Percentiles rank a stretch among this genome's conserved stretches.
phyloP scores from a whole-genome alignment of 2,113 vertebrate genomes.

The Leptobrachium ailaonicum region DNA sequence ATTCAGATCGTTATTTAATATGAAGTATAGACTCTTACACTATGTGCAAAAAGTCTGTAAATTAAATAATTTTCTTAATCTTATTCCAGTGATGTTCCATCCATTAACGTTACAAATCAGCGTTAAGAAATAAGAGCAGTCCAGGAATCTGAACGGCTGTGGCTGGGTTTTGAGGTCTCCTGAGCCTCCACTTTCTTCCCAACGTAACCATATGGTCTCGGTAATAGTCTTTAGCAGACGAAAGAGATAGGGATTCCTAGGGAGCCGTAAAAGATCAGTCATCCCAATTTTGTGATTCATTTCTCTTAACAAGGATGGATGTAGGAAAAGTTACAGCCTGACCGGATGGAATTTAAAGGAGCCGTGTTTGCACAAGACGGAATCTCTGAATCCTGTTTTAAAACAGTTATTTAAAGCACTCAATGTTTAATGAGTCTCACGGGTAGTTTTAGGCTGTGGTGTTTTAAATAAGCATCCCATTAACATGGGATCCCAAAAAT shows the following conservation, averaged over 20 bases:
- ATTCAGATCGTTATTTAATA: no score
- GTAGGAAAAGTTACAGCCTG: background rate
- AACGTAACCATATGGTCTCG: background rate
- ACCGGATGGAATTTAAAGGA: conserved; percentile 12
- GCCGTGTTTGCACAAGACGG: conserved; percentile 53
- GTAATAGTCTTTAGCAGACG: background rate
- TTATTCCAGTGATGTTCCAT: no score
- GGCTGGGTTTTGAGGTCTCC: background rate
- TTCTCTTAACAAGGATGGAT: conserved; percentile 2
- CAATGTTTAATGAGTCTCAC: no score
- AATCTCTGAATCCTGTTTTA: conserved; percentile 21
- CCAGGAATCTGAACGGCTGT: background rate
- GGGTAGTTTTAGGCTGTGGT: no score
- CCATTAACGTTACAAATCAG: no score
- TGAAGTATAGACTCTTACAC: no score
- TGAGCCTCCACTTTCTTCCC: background rate
- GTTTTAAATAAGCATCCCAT: no score
- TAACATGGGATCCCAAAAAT: no score
- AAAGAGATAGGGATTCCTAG: background rate
- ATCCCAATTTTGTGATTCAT: background rate
- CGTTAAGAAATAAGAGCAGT: background rate
- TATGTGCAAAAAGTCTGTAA: no score
- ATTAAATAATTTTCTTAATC: no score
- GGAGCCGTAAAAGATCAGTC: background rate
- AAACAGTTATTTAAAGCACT: no score